Evolutionary conservation across 2,113 vertebrate species (phyloP), one percentile per base, ranked within the genome.

Genomic region (Paracanthobrama guichenoti): DNA sequence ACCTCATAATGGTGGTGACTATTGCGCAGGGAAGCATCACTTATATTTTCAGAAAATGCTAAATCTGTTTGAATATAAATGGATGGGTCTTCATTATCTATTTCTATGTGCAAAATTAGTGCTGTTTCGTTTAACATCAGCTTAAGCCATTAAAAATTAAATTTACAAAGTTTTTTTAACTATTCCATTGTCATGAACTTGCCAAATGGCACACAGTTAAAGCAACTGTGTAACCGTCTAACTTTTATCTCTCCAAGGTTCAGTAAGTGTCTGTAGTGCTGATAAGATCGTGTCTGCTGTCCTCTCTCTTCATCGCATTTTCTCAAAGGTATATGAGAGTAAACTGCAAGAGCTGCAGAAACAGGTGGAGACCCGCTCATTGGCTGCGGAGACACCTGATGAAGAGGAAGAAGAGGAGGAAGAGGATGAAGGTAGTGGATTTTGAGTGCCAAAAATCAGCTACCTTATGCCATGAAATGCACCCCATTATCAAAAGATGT

Each of bases 281-380:
- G 64, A 86, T 84, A 26, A 31, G 73, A 39, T 81, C n/a, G 24
- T 86, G 48, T 87, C 53, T 88, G 64, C 57, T 80, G 74, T 88
- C 73, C 72, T 85, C 75, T 82, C 69, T 83, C 91, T 88, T 86
- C 73, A 31, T 88, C 71, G 91, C 87, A 92, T 89, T 84, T 83
- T 94, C 88, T 95, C 88, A 13, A 95, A 99, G 98, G 98, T 97
- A 88, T 99, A 99, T 88, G 98, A 99, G 92, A 99, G 96, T 88
- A 99, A 98, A 83, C 93, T 99, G 84, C 97, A 98, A 91, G 98
- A 98, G 88, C 95, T 99, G 64, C 98, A 99, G 95, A 99, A 97
- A 93, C 98, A 99, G 90, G 98, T 99, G 6, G 98, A 99, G 88
- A 99, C 97, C 0, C 94, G 96, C 16, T 98, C 97, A 22, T 90